Percentiles rank a stretch among this genome's conserved stretches.
phyloP scores from a whole-genome alignment of 2,113 vertebrate genomes.

The Thymallus thymallus region DNA sequence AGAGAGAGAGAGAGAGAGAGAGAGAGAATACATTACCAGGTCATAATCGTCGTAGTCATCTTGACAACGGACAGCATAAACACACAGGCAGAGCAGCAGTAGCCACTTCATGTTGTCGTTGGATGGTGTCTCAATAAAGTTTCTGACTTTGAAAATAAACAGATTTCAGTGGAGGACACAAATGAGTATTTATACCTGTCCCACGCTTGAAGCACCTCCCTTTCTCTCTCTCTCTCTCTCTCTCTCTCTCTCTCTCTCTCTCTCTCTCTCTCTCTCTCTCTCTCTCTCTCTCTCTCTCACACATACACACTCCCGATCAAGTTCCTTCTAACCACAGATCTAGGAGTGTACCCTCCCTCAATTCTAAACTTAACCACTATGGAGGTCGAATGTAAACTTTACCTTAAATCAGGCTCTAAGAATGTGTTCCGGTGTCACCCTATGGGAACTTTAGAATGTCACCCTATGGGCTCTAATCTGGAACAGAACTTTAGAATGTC shows the following conservation, averaged over 20 bases:
- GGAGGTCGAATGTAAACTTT: background rate
- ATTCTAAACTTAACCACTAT: background rate
- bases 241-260: no score
- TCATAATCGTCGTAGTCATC: background rate
- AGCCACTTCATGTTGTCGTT: background rate
- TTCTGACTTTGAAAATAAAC: background rate
- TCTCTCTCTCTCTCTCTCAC: no score
- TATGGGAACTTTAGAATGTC: no score
- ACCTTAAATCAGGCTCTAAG: background rate
- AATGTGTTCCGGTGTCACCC: background rate
- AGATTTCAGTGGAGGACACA: background rate
- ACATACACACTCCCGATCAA: background rate
- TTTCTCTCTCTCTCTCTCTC: no score
- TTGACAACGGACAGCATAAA: slow-evolving; percentile 8
- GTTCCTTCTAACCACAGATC: background rate
- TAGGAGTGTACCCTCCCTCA: background rate
- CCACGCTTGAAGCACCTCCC: background rate
- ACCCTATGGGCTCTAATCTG: no score
- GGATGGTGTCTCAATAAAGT: background rate
- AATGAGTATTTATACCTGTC: background rate
- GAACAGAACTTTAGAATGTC: no score
- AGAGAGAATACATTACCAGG: background rate
- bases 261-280: no score
- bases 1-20: no score
- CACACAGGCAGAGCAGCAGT: slow-evolving; percentile 21